Base-by-base conservation (phyloP, 2,113 vertebrate genomes). In the Empidonax traillii region DNA sequence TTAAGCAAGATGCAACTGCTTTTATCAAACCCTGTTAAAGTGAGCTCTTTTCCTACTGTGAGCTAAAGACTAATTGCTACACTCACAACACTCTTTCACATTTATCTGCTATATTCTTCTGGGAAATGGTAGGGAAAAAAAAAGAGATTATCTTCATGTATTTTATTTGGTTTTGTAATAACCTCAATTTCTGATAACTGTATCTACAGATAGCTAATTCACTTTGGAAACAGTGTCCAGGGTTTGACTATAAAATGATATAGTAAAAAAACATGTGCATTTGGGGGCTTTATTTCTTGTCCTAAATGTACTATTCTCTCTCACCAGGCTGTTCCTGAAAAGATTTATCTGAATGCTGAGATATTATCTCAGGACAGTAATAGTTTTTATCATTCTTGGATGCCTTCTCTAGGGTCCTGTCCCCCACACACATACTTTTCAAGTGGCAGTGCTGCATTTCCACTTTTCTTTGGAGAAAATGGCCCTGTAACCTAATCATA, bases 71-170 rank as follows among this genome's bases (percentile, higher is more conserved):
- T 47, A 84, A 68, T 52, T 83, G 20, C 14, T 53, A 37, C 22
- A 41, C 12, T 20, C 0, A 0, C 62, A 81, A 58, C 6, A 67
- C 2, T 7, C 31, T 53, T 69, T 63, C 31, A 66, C 21, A 74
- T 74, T 49, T 89, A 62, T 58, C 46, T 74, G 14, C 13, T 74
- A 2, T 81, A 81, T 66, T 89, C 3, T 87, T 84, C 75, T 31
- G 46, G 4, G 4, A 8, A 77, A 61, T 19, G 14, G 15, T 22
- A 67, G 18, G 3, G 35, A 35, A 35, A 27, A 22, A 8, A 37
- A 51, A 52, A 53, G 52, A 27, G 0, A 8, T 65, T 49, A 44
- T 65, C 6, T 69, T 86, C 7, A 41, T 20, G 11, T 30, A 27
- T 52, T 63, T 73, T 63, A 19, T 72, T 79, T 83, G 3, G 2